Evolutionary conservation across 2,113 vertebrate genomes (phyloP).

Genomic region (Phaetusa simplex): DNA sequence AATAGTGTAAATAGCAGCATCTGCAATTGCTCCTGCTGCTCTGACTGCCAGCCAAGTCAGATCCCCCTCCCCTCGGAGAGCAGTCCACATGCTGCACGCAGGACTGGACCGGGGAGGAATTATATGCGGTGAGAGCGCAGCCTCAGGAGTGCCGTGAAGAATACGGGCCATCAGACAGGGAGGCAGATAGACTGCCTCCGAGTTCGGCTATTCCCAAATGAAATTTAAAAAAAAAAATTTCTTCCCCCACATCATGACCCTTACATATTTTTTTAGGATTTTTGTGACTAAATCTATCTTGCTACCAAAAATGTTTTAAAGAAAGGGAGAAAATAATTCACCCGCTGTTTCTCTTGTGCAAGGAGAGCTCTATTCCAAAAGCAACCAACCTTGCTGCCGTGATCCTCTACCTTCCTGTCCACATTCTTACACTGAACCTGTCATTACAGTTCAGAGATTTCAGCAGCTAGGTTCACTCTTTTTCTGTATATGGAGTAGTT

Average conservation of each 20-base stretch:
- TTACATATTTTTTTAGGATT: slow-evolving; percentile 19
- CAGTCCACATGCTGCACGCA: slow-evolving; percentile 39
- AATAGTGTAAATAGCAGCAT: slow-evolving; percentile 73
- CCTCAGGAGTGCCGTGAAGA: slow-evolving; percentile 46
- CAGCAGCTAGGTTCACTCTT: neutral
- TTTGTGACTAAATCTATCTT: slow-evolving; percentile 16
- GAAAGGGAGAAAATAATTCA: slow-evolving; percentile 32
- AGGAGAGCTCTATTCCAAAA: neutral
- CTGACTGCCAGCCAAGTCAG: slow-evolving; percentile 67
- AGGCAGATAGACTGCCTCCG: slow-evolving; percentile 20
- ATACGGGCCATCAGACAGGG: slow-evolving; percentile 17
- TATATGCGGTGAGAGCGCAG: neutral
- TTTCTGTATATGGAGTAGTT: neutral
- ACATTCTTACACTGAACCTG: neutral
- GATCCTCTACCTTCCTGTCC: neutral
- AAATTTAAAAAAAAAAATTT: slow-evolving; percentile 36
- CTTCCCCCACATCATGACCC: neutral
- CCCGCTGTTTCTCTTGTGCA: neutral
- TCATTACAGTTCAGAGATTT: neutral
- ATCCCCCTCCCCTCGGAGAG: slow-evolving; percentile 9
- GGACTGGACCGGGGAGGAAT: slow-evolving; percentile 5
- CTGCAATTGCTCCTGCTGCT: slow-evolving; percentile 72
- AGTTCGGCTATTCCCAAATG: slow-evolving; percentile 25
- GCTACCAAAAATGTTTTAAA: slow-evolving; percentile 51
- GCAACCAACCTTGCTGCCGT: neutral